Evolutionary conservation across 1,140 invertebrate species (phyloP), one percentile per base, ranked within the genome.

Genomic region (Cephus cinctus): DNA sequence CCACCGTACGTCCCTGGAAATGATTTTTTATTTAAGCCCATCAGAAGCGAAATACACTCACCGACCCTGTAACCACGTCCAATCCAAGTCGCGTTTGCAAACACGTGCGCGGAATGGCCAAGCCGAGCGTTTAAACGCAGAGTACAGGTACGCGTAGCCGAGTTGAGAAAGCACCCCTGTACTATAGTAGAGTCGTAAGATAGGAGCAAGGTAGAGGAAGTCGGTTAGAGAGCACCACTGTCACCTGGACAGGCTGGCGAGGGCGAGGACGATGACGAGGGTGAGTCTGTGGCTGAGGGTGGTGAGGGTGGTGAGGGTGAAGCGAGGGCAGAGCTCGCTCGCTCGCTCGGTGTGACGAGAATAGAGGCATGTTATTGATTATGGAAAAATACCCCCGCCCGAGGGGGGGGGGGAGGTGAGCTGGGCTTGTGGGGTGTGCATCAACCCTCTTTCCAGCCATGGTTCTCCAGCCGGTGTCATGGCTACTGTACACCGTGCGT

Each of bases 291-390:
- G 42, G 11, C 16, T 40, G 21, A n/a, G 41, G 20, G 32, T 31
- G 52, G 38, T 19, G 50, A 25, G 25, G 50, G 44, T 40, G 30
- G 57, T 48, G 58, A n/a, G n/a, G n/a, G n/a, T n/a, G n/a, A n/a
- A n/a, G 63, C 36, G 57, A 60, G 59, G 59, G 57, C 38, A 57
- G 50, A 59, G 44, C 59, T 60, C 55, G 65, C 56, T 59, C 55
- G 65, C 56, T 59, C 50, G 63, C 60, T 67, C 56, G 57, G 64
- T 67, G 63, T 66, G 63, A 67, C 66, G 66, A 67, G 65, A 69
- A 71, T 71, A 71, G 66, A 69, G 62, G 69, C 65, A 65, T 68
- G 64, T 68, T 69, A 71, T 71, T 69, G 69, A 71, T 71, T 69
- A 71, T 69, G 69, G 65, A 69, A 71, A 71, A 71, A 67, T 71